Evolutionary conservation across 2,888 invertebrate genomes (phyloP).

Genomic region (Cataglyphis albicans): DNA sequence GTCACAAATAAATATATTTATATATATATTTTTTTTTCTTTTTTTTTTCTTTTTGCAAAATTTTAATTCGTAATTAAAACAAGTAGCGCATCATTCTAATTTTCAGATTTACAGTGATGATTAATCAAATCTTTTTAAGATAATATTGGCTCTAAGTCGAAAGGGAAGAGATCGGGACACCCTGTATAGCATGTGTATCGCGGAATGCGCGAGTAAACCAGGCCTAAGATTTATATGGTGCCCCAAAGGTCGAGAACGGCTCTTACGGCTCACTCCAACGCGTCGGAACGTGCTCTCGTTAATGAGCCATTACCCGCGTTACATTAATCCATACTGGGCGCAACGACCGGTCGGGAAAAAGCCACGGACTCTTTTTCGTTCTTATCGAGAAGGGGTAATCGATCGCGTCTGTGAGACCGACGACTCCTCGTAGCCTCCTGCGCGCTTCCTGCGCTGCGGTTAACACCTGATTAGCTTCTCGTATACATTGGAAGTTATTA

Average conservation of each 20-base stretch:
- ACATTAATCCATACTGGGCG: conserved; percentile 48
- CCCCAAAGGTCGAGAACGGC: conserved; percentile 50
- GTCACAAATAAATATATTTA: background rate
- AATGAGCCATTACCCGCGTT: conserved; percentile 54
- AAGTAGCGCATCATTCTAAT: background rate
- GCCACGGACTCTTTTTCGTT: conserved; percentile 28
- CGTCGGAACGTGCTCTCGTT: conserved; percentile 53
- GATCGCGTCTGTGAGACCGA: conserved; percentile 39
- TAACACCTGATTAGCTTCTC: conserved; percentile 53
- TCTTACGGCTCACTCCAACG: conserved; percentile 49
- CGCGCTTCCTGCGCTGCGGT: conserved; percentile 41
- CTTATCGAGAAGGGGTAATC: conserved; percentile 24
- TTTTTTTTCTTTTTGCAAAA: background rate
- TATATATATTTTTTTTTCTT: background rate
- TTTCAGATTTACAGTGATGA: background rate
- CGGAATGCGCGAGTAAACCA: conserved; percentile 48
- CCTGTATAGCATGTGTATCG: conserved; percentile 31
- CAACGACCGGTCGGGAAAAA: conserved; percentile 46
- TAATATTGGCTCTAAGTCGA: background rate
- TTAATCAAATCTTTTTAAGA: background rate
- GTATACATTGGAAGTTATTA: conserved; percentile 44
- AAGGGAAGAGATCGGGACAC: background rate
- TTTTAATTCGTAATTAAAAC: conserved; percentile 12
- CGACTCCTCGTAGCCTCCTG: conserved; percentile 30
- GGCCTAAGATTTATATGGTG: conserved; percentile 47